Percentiles rank a stretch among this genome's conserved stretches.
These are phyloP conservation scores for Meteorus sp. DNA, from an alignment of 1,140 invertebrate genomes.

Conservation along the genomic window DNA sequence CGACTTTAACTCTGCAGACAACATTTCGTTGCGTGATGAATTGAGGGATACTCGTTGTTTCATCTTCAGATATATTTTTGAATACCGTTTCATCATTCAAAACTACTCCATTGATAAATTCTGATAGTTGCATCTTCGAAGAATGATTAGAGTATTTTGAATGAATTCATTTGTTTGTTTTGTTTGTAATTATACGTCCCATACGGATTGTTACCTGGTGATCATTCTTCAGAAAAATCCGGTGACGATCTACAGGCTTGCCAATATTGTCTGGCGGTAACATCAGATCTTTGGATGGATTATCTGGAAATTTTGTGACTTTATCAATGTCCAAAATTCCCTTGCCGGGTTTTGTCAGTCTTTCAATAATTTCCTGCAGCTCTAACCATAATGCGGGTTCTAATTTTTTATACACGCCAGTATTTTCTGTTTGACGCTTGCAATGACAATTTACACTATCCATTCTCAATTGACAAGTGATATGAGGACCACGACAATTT, in stretches of 20 bases:
- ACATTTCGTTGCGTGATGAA: constrained; percentile 80
- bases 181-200: background rate
- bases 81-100: constrained; percentile 97
- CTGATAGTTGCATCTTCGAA: background rate
- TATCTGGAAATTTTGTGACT: constrained; percentile 55
- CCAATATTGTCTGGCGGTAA: too few species aligned
- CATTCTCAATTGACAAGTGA: too few species aligned
- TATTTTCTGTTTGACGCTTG: too few species aligned
- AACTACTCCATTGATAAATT: constrained; percentile 70
- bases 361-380: constrained; percentile 62
- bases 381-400: constrained; percentile 62
- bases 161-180: background rate
- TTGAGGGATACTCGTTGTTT: constrained; percentile 74
- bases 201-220: too few species aligned
- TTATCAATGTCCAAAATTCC: constrained; percentile 57
- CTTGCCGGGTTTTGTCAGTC: constrained; percentile 64
- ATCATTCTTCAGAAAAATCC: too few species aligned
- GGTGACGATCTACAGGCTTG: too few species aligned
- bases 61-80: constrained; percentile 88
- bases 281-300: too few species aligned
- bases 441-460: too few species aligned
- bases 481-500: too few species aligned
- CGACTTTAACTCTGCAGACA: constrained; percentile 91
- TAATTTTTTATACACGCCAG: constrained; percentile 28
- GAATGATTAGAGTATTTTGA: background rate